These are phyloP conservation scores for Maccullochella peelii DNA, from an alignment of 2,113 vertebrate genomes.

Conservation along the genomic window DNA sequence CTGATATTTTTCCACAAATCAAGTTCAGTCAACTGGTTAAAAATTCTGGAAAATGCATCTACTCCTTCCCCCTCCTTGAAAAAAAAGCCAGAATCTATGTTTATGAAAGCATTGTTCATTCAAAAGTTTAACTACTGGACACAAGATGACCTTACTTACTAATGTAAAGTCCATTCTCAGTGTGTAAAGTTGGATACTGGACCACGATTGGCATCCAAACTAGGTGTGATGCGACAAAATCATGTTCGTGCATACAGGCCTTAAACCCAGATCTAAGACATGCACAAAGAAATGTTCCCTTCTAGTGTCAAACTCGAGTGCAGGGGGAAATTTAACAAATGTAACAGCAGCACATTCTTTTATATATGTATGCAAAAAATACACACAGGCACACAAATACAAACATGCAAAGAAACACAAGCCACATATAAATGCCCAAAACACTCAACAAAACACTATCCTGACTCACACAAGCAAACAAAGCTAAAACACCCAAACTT, in stretches of 20 bases:
- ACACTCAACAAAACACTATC: background rate
- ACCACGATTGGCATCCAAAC: no score
- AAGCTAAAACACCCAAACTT: slow-evolving; percentile 31
- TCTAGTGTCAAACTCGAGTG: background rate
- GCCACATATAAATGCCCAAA: background rate
- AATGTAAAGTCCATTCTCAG: background rate
- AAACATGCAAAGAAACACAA: background rate
- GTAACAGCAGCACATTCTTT: background rate
- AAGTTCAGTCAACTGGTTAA: background rate
- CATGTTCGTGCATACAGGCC: no score
- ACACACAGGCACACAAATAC: background rate
- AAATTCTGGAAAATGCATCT: no score
- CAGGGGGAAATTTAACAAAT: background rate
- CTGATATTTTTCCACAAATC: background rate
- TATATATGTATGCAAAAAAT: background rate
- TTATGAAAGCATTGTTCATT: no score
- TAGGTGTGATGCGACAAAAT: no score
- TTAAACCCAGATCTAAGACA: background rate
- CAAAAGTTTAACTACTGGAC: background rate
- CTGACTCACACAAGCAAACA: slow-evolving; percentile 21
- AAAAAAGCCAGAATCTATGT: no score
- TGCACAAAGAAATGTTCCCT: background rate
- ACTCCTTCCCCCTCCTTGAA: no score
- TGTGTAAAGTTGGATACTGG: no score
- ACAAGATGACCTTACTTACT: background rate